Conservation (phyloP, 2,888 invertebrate genomes). For the Pandemis cinnamomeana region DNA sequence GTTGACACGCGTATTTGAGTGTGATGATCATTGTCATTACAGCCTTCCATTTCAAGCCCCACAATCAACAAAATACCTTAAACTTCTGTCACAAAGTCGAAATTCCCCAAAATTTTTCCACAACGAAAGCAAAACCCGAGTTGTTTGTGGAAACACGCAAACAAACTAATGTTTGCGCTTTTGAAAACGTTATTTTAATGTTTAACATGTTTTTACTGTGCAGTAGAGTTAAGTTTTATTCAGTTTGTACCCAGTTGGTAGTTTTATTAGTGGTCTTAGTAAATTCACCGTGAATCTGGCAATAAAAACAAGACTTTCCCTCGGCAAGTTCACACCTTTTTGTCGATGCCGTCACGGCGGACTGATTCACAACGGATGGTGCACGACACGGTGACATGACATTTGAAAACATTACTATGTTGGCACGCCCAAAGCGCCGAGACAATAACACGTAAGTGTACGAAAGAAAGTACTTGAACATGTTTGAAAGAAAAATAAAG, state of each 20-base stretch:
- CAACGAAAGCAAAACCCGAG: not conserved
- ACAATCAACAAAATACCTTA: not conserved
- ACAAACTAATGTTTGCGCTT: conserved; percentile 8
- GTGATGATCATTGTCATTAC: conserved; percentile 13
- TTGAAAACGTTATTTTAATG: not conserved
- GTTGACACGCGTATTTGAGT: conserved; percentile 20
- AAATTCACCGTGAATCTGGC: conserved; percentile 44
- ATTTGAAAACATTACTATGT: not conserved
- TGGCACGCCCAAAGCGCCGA: not conserved
- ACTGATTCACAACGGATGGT: conserved; percentile 53
- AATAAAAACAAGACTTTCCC: conserved; percentile 53
- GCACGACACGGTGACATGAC: conserved; percentile 5
- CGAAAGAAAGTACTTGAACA: not conserved
- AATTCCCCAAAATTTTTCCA: not conserved
- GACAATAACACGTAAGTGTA: not conserved
- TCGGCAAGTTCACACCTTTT: conserved; percentile 69
- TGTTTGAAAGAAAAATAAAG: not conserved
- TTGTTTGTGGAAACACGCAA: not conserved
- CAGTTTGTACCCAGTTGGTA: not conserved
- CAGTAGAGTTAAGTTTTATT: conserved; percentile 9
- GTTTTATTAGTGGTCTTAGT: conserved; percentile 19
- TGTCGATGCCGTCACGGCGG: conserved; percentile 49
- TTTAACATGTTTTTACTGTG: not conserved
- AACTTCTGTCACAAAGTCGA: not conserved
- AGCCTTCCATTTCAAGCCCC: not conserved